Conservation (phyloP, 2,113 vertebrate genomes). For the Oreocharis arfaki region DNA sequence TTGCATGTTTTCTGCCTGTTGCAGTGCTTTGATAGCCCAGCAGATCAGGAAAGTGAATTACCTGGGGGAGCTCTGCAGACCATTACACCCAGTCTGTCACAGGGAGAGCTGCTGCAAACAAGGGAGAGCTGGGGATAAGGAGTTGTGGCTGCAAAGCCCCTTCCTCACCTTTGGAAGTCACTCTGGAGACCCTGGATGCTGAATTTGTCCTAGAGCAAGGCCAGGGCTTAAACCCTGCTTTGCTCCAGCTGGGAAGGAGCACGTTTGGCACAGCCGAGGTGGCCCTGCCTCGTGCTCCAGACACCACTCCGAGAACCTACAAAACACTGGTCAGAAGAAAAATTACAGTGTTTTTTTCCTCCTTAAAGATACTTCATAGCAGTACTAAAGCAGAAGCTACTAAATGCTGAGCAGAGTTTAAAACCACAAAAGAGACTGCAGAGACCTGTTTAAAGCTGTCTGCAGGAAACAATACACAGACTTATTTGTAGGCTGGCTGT, state of each 20-base stretch:
- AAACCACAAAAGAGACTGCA: neutral
- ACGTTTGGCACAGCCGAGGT: fast-evolving
- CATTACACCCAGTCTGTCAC: fast-evolving
- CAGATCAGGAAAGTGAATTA: neutral
- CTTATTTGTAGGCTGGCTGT: neutral
- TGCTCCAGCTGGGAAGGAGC: neutral
- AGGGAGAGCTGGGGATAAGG: neutral
- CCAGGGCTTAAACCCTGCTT: fast-evolving
- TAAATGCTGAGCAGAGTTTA: neutral
- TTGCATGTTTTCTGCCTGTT: neutral
- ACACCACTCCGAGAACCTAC: neutral
- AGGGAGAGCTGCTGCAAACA: neutral
- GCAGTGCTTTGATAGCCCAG: neutral
- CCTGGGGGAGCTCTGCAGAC: neutral
- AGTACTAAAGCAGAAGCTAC: neutral
- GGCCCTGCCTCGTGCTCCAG: neutral
- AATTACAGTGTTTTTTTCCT: neutral
- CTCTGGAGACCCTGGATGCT: neutral
- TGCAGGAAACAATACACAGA: neutral
- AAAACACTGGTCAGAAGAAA: neutral
- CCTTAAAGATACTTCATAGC: neutral
- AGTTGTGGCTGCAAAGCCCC: neutral
- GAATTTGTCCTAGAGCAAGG: neutral
- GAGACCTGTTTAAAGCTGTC: neutral
- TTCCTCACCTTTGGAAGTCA: neutral